Conservation (phyloP, 2,113 vertebrate species). For the Pelmatolapia mariae region DNA sequence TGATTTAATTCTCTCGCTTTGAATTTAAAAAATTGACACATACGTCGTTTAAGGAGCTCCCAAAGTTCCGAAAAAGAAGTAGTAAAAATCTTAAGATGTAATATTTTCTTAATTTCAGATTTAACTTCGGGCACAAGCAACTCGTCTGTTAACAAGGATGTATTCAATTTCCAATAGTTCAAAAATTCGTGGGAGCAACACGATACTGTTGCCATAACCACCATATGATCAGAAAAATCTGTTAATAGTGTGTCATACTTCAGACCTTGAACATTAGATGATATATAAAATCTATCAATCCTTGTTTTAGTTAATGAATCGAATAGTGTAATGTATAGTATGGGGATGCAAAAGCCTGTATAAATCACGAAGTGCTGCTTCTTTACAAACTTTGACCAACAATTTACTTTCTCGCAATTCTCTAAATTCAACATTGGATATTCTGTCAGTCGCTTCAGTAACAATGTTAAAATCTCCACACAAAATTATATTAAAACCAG, state of each 20-base stretch:
- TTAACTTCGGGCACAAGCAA: too few relatives aligned
- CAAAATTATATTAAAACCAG: neutral
- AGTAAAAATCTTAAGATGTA: too few relatives aligned
- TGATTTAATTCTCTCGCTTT: too few relatives aligned
- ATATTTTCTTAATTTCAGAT: too few relatives aligned
- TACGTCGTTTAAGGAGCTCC: too few relatives aligned
- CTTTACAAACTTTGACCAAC: neutral
- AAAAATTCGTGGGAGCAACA: neutral
- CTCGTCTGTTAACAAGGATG: too few relatives aligned
- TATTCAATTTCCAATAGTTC: too few relatives aligned
- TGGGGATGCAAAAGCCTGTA: neutral
- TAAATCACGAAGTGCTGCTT: neutral
- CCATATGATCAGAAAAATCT: neutral
- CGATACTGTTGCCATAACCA: neutral
- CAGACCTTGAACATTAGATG: fast-evolving
- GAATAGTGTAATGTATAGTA: neutral
- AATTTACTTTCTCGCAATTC: neutral
- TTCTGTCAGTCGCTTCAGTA: neutral
- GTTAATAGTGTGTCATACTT: neutral
- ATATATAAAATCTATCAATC: neutral
- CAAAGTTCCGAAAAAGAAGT: too few relatives aligned
- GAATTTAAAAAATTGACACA: too few relatives aligned
- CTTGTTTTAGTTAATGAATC: neutral
- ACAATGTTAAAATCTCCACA: too few relatives aligned
- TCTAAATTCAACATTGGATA: neutral